A percentile compares a stretch with the other conserved stretches of the same genome.
These are phyloP conservation scores for Daphoenositta chrysoptera DNA, from an alignment of 2,113 vertebrate species.

Conservation along the genomic window DNA sequence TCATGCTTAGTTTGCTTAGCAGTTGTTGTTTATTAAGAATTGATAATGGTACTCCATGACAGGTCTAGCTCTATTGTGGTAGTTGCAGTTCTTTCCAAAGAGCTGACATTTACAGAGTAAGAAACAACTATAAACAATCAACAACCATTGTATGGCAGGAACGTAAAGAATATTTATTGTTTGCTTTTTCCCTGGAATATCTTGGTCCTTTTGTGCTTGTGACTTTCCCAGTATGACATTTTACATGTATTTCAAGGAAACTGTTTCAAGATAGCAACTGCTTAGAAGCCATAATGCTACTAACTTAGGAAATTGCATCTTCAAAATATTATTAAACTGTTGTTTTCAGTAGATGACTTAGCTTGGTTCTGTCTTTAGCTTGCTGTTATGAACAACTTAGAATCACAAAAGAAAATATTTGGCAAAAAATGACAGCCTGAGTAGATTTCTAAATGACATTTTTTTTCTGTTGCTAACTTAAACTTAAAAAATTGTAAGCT, in stretches of 20 bases:
- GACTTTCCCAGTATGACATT: neutral
- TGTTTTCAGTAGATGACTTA: neutral
- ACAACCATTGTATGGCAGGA: neutral
- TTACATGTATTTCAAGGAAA: neutral
- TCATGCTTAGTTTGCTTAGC: constrained; percentile 29
- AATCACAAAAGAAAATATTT: neutral
- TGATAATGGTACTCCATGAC: neutral
- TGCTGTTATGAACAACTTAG: neutral
- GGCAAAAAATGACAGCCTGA: neutral
- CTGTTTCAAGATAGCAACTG: neutral
- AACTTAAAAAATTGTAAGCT: neutral
- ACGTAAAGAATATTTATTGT: neutral
- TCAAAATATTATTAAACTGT: neutral
- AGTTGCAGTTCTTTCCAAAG: neutral
- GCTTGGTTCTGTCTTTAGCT: neutral
- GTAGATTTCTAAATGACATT: neutral
- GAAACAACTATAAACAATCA: neutral
- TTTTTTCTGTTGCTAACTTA: neutral
- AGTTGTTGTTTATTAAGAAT: constrained; percentile 18
- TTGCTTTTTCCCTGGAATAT: neutral
- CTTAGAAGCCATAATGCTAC: neutral
- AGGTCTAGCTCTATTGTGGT: neutral
- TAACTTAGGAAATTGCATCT: neutral
- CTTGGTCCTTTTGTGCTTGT: neutral
- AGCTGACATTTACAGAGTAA: neutral